Base-by-base conservation (phyloP, 2,797 vertebrate genomes). In the Miichthys miiuy region DNA sequence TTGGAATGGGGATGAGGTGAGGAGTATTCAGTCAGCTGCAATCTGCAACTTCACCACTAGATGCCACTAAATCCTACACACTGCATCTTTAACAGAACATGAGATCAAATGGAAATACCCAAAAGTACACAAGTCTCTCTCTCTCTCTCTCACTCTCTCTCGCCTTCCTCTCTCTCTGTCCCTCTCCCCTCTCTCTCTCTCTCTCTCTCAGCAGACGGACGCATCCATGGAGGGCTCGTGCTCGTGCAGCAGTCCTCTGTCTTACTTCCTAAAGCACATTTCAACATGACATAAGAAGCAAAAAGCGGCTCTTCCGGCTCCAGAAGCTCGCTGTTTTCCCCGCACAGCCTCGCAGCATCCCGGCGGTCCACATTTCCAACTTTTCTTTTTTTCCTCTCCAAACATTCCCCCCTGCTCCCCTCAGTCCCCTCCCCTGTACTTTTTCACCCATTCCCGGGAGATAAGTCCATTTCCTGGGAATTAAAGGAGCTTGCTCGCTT, bases 161-260 rank as follows among this genome's bases (percentile, higher is more conserved):
- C 52, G 7, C 21, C 2, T 12, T 5, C 11, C 51, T 21, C 51
- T 42, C 76, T 42, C 52, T 21, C 48, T n/a, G 60, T 66, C 52
- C 20, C 47, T n/a, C 63, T 66, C 42, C 20, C n/a, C 48, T 10
- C 48, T 21, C 21, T 14, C 52, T 16, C 52, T 16, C 23, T 38
- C 60, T 48, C 48, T 0, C 83, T 12, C 57, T 21, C 81, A 67
- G 51, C 63, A 69, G 55, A 72, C 77, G 70, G 81, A 82, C 81
- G 76, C 87, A 73, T 90, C 84, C 85, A 85, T 83, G 88, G 84
- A 86, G 86, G 81, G 74, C 82, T 85, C 76, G 52, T 69, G 79
- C 77, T 84, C 85, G 52, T 67, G 79, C 77, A 48, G 81, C 75
- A 69, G 64, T 76, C 67, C 68, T 71, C 74, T 27, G 54, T 69